phyloP scores from a whole-genome alignment of 2,797 vertebrate genomes.

The Anguilla megastoma region DNA sequence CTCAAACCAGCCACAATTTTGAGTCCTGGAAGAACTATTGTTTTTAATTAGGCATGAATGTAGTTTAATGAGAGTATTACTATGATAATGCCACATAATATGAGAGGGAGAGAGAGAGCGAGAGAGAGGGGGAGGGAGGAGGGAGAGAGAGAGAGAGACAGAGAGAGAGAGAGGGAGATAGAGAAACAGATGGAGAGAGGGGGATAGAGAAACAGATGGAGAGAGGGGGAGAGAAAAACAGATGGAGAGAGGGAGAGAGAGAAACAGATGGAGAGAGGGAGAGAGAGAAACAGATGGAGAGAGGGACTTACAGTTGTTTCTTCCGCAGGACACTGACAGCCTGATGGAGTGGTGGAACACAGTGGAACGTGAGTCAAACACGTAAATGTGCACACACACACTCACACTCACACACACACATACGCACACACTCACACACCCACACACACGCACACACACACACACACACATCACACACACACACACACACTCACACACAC shows the following conservation, averaged over 20 bases:
- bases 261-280: no score
- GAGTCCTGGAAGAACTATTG: no score
- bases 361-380: conserved; percentile 69
- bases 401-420: background rate
- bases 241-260: background rate
- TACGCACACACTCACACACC: background rate
- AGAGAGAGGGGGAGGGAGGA: background rate
- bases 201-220: background rate
- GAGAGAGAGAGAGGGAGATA: no score
- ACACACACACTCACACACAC: background rate
- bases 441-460: background rate
- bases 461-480: background rate
- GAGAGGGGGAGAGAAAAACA: background rate
- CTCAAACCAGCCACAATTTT: no score
- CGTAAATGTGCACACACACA: conserved; percentile 48
- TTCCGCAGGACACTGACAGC: conserved; percentile 74
- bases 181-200: background rate
- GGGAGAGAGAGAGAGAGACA: background rate
- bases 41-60: no score
- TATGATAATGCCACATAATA: background rate
- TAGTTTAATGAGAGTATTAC: no score
- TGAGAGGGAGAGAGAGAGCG: background rate
- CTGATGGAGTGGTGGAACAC: conserved; percentile 79
- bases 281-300: background rate
- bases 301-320: conserved; percentile 14